These are phyloP conservation scores for Perizoma flavofasciatum DNA, from an alignment of 2,888 invertebrate genomes.

Conservation along the genomic window DNA sequence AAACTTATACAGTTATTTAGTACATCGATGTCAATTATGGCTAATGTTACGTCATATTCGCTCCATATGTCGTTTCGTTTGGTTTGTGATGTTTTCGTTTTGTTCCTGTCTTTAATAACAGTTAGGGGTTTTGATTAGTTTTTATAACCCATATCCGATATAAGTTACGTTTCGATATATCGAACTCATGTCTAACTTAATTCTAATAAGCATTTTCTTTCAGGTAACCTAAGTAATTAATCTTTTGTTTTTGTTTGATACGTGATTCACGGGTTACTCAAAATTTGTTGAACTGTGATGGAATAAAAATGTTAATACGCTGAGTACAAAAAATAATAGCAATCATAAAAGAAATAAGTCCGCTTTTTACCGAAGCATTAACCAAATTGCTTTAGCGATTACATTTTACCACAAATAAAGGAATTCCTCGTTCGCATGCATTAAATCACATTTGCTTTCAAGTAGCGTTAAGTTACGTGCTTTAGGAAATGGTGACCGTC, in stretches of 20 bases:
- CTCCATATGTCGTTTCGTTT: no score
- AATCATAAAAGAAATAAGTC: conserved; percentile 7
- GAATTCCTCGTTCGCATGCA: conserved; percentile 35
- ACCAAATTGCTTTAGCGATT: conserved; percentile 25
- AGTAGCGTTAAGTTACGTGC: conserved; percentile 34
- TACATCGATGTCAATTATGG: no score
- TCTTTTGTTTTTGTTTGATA: neutral
- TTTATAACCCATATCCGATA: no score
- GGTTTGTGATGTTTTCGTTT: no score
- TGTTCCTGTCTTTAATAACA: no score
- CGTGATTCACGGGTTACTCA: conserved; percentile 1
- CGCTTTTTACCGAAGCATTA: conserved; percentile 19
- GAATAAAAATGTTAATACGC: conserved; percentile 13
- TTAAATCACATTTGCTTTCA: conserved; percentile 47
- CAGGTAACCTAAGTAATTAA: no score
- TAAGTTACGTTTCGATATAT: no score
- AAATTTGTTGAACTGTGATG: conserved; percentile 11
- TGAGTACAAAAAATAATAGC: neutral
- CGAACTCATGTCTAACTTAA: no score
- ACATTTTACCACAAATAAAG: conserved; percentile 26
- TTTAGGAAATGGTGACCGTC: neutral
- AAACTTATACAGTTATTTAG: no score
- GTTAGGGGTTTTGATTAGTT: no score
- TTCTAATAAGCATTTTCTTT: no score
- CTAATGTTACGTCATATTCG: no score